Evolutionary conservation across 1,140 invertebrate species (phyloP), one percentile per base, ranked within the genome.

Genomic region (Telenomus remus): DNA sequence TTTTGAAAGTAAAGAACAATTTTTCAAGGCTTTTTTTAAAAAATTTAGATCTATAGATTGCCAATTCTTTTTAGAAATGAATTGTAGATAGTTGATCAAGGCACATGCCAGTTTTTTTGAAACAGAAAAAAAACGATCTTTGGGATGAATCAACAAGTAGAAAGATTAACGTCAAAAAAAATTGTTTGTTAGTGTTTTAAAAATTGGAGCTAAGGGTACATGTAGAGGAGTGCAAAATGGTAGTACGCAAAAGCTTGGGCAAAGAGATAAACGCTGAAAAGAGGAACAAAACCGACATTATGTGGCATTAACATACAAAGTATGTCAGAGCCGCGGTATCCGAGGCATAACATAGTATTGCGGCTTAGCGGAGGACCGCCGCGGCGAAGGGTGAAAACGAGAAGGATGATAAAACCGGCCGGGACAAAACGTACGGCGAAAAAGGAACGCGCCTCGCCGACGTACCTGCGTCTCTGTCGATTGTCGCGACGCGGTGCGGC

Each of bases 251-350:
- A 83, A 54, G 84, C 78, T 61, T 78, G 61, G 71, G 78, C 79
- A 79, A 86, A 82, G 81, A 85, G 85, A 88, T 87, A 87, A 87
- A 88, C 81, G 82, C 69, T 83, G 83, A 86, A 86, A 87, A 85
- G 81, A 88, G 81, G 81, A 85, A 86, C 82, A 86, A 86, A 85
- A 85, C 82, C 84, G 82, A 87, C 84, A 87, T 88, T 87, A 88
- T 87, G 83, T 85, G 84, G 84, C 84, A 88, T 88, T 88, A 87
- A 86, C 86, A 87, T 88, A 88, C 86, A 87, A 88, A 88, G 85
- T 88, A 88, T 88, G 84, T 88, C 86, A 87, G 84, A 84, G 78
- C 80, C 82, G 81, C 81, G 80, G 81, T 83, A 82, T 47, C 60
- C 79, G 65, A 83, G 83, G 83, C 82, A 86, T 86, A 87, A 86